Evolutionary conservation across 2,797 vertebrate species (phyloP).

Genomic region (Enteromius viviparus): DNA sequence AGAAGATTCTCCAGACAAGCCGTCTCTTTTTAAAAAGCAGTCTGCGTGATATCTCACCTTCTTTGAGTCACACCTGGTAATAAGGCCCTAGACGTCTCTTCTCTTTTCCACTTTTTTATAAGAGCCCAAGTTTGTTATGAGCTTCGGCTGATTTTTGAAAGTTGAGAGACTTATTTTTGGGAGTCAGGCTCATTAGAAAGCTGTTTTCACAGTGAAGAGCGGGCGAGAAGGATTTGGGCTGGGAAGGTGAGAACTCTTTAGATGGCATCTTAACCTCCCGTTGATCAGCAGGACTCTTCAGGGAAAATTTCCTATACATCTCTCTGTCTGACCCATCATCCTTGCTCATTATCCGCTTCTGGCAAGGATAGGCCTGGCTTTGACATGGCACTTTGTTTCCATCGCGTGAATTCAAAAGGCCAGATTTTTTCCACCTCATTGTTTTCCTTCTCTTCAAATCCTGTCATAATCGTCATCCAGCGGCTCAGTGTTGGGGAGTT

Average conservation of each 20-base stretch:
- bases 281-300: not conserved
- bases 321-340: not conserved
- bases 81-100: not conserved
- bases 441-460: constrained; percentile 9
- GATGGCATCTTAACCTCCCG: not conserved
- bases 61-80: not conserved
- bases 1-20: not conserved
- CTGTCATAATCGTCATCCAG: not conserved
- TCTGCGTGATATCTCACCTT: not conserved
- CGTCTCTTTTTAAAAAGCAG: not conserved
- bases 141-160: not conserved
- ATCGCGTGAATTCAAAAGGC: not conserved
- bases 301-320: not conserved
- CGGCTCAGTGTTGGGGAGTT: not conserved
- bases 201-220: not conserved
- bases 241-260: not conserved
- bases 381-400: constrained; percentile 7
- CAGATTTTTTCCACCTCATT: not conserved
- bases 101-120: not conserved
- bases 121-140: not conserved
- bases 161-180: not conserved
- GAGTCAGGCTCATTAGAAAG: not conserved
- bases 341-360: not conserved
- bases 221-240: not conserved
- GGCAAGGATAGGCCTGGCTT: not conserved